A percentile compares a stretch with the other conserved stretches of the same genome.
Conservation (phyloP, 2,113 vertebrate species). For the Scalopus aquaticus region DNA sequence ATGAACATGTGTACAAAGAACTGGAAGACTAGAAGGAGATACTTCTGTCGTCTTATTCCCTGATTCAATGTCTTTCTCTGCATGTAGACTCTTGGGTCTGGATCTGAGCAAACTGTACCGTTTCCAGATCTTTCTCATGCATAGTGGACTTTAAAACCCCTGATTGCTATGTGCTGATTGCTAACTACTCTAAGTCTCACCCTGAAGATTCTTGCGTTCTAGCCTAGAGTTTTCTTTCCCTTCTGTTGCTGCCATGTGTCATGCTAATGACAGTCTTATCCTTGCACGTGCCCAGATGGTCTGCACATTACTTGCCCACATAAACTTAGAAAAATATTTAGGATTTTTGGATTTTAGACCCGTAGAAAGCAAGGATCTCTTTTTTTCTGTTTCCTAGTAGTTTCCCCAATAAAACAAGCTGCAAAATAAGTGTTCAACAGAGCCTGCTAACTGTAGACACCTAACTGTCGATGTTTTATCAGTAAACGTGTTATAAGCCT, state of each 20-base stretch:
- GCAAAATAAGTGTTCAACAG: background rate
- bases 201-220: background rate
- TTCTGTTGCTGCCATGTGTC: background rate
- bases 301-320: background rate
- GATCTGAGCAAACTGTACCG: background rate
- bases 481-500: conserved; percentile 20
- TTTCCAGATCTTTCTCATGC: background rate
- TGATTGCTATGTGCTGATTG: background rate
- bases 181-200: background rate
- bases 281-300: background rate
- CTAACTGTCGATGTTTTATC: background rate
- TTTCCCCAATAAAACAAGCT: conserved; percentile 38
- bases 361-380: background rate
- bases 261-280: background rate
- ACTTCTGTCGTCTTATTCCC: background rate
- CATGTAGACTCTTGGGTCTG: background rate
- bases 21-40: background rate
- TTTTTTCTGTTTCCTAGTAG: conserved; percentile 30
- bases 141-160: background rate
- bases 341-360: conserved; percentile 8
- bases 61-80: background rate
- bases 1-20: background rate
- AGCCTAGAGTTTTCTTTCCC: background rate
- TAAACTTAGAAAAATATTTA: background rate
- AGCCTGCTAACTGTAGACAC: background rate